Evolutionary conservation across 2,797 vertebrate species (phyloP).

Genomic region (Ptychobarbus kaznakovi): DNA sequence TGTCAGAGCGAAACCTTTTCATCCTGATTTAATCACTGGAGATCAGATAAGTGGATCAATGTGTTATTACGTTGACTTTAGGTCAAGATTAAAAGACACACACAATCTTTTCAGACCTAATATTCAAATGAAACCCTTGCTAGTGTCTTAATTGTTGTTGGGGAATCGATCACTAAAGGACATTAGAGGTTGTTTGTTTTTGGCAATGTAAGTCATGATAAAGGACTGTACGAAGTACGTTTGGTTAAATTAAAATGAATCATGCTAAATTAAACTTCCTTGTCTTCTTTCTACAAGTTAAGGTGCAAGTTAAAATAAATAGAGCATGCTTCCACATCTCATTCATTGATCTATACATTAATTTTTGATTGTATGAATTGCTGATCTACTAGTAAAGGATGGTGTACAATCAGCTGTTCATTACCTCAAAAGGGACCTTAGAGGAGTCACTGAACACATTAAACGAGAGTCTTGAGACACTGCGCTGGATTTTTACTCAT

Average conservation of each 20-base stretch:
- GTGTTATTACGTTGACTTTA: conserved; percentile 16
- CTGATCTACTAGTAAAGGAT: not conserved
- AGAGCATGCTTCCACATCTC: not conserved
- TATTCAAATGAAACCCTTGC: not conserved
- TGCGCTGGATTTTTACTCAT: not conserved
- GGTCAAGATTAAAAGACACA: not conserved
- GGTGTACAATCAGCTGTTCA: not conserved
- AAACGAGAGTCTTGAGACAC: not conserved
- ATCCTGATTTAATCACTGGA: conserved; percentile 36
- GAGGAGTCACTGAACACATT: not conserved
- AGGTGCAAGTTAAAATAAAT: not conserved
- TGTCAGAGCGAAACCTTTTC: conserved; percentile 19
- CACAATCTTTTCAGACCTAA: not conserved
- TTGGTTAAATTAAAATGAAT: not conserved
- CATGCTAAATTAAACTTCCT: not conserved
- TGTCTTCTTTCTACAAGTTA: not conserved
- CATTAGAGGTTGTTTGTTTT: not conserved
- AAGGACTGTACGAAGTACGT: not conserved
- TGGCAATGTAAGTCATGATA: not conserved
- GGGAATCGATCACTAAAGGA: not conserved
- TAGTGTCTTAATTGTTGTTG: conserved; percentile 25
- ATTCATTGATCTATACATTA: not conserved
- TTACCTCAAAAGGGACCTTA: not conserved
- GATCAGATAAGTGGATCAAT: conserved; percentile 16
- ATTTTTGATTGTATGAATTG: not conserved